Base-by-base conservation (phyloP, 1,140 invertebrate species). In the Macrocentrus cingulum region DNA sequence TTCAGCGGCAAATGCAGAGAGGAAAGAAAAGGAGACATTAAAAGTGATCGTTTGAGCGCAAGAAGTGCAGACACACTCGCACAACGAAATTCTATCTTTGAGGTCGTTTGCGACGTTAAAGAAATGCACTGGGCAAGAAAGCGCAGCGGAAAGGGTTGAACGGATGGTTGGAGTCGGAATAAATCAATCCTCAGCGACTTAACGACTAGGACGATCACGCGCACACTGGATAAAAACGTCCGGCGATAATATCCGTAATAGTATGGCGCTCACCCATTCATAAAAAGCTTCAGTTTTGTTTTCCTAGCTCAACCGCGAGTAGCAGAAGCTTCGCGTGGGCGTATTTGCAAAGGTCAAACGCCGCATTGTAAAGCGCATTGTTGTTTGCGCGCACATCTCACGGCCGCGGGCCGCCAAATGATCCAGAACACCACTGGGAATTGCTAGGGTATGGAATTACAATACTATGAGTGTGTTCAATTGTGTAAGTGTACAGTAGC, bases 381-480 rank as follows among this genome's bases (percentile, higher is more conserved):
- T 50, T 23, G 45, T 16, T 57, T 63, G 68, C 68, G 72, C 69
- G 70, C 68, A 67, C 69, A 67, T 75, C 71, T 71, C 66, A 69
- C 71, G 66, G 74, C 75, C 74, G 74, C 75, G 72, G 72, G 71
- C 71, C 74, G 68, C 68, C 75, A 79, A 80, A 80, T 77, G 77
- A 79, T 80, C 72, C 77, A 77, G 75, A 79, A 79, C 75, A 74
- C 77, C 76, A 60, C 65, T 69, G 76, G 75, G 77, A 79, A 79
- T 75, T 77, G 76, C 69, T 71, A 72, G 25, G n/a, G 22, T 44
- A 58, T 23, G 11, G 9, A 29, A 25, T 13, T 39, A 16, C 45
- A 16, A 51, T 51, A 36, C 23, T 51, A 51, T 51, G 32, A 18
- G 23, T 51, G 32, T 32, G 36, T 39, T 39, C 13, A 39, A 13